phyloP scores from a whole-genome alignment of 64 coral and sea anemone species.

The Dendronephthya gigantea region DNA sequence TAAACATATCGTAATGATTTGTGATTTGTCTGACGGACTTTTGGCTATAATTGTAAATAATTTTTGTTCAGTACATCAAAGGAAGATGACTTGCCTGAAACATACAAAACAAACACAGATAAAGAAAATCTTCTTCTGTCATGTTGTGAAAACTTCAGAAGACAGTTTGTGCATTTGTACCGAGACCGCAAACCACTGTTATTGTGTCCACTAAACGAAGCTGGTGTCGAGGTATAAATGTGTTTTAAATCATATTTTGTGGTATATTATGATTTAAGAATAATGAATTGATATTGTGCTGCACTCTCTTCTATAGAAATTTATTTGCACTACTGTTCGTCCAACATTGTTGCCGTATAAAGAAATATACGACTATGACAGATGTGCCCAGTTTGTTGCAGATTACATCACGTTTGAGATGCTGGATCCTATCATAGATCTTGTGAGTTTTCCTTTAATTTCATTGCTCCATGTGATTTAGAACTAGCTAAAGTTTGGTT shows the following conservation, averaged over 20 bases:
- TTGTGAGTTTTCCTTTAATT: constrained; percentile 41
- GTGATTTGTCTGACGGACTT: no score
- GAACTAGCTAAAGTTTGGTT: no score
- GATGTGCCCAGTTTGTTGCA: constrained; percentile 93
- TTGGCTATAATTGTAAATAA: background rate
- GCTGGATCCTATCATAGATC: constrained; percentile 81
- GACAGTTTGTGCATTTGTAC: constrained; percentile 94
- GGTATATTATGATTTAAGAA: no score
- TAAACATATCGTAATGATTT: no score
- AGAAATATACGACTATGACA: constrained; percentile 89
- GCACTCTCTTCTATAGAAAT: constrained; percentile 75
- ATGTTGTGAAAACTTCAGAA: constrained; percentile 92
- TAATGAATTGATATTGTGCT: no score
- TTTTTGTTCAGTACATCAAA: background rate
- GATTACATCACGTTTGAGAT: constrained; percentile 88
- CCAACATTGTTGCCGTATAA: constrained; percentile 81
- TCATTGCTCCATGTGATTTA: background rate
- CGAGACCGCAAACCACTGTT: constrained; percentile 83
- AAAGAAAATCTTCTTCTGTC: constrained; percentile 80
- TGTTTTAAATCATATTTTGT: background rate
- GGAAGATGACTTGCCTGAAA: constrained; percentile 32
- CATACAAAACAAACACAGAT: constrained; percentile 56
- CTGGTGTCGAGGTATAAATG: constrained; percentile 59
- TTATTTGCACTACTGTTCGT: constrained; percentile 81
- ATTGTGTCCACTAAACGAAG: constrained; percentile 73